These are phyloP conservation scores for Zaprionus davidi DNA, from an alignment of 1,140 invertebrate genomes.

Conservation along the genomic window DNA sequence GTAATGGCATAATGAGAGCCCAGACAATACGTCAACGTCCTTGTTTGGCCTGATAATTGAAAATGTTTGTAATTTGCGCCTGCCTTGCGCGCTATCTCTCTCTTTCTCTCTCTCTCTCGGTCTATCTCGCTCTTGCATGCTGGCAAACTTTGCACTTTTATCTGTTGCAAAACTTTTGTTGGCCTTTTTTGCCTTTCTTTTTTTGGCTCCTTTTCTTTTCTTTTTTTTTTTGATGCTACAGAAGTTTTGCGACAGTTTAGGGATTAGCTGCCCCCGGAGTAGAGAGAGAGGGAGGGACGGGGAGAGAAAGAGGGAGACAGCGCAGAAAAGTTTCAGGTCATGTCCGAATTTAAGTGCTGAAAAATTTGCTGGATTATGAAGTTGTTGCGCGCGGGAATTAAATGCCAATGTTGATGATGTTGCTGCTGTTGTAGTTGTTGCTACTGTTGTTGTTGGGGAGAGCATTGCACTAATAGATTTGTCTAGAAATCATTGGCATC, in stretches of 20 bases:
- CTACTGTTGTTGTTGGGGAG: conserved; percentile 3
- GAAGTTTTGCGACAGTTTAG: conserved; percentile 80
- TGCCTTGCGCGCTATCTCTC: conserved; percentile 24
- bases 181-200: conserved; percentile 54
- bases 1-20: conserved; percentile 74
- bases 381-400: conserved; percentile 71
- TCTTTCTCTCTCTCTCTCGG: conserved; percentile 11
- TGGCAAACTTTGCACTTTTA: conserved; percentile 74
- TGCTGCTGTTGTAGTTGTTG: conserved; percentile 11
- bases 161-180: conserved; percentile 73
- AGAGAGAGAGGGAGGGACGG: conserved; percentile 13
- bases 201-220: conserved; percentile 4
- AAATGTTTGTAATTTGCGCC: conserved; percentile 81
- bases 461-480: conserved; percentile 71
- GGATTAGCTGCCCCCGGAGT: conserved; percentile 73
- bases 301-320: conserved; percentile 10
- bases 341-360: conserved; percentile 80
- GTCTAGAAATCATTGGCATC: conserved; percentile 40
- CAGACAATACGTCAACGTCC: conserved; percentile 76
- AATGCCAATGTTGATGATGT: conserved; percentile 52
- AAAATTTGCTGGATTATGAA: conserved; percentile 79
- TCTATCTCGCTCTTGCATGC: conserved; percentile 21
- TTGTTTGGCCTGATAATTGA: conserved; percentile 77
- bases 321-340: conserved; percentile 64
- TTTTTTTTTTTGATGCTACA: conserved; percentile 19